These are phyloP conservation scores for Patella ulyssiponensis DNA, from an alignment of 2,888 invertebrate species.

Conservation along the genomic window DNA sequence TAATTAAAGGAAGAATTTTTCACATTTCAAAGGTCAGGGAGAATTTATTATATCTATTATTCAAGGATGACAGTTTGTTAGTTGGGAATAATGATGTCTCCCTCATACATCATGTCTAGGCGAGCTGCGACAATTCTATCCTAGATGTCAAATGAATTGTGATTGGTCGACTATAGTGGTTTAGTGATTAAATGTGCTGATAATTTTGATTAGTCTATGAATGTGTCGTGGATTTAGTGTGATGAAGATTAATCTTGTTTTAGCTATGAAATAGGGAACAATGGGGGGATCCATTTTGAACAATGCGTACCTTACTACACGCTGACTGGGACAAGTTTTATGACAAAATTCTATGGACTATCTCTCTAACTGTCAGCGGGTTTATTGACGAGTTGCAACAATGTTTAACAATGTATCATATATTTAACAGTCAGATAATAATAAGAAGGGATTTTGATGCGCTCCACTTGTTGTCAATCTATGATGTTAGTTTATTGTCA, in stretches of 20 bases:
- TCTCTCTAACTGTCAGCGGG: too few species aligned
- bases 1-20: too few species aligned
- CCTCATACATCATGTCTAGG: conserved; percentile 1
- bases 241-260: not conserved
- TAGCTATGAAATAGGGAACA: not conserved
- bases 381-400: too few species aligned
- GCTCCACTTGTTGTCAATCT: too few species aligned
- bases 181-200: not conserved
- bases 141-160: not conserved
- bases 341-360: too few species aligned
- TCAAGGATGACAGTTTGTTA: conserved; percentile 3
- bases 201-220: not conserved
- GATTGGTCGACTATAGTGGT: conserved; percentile 3
- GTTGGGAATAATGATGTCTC: conserved; percentile 5
- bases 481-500: too few species aligned
- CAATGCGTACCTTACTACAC: too few species aligned
- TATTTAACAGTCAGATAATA: too few species aligned
- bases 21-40: not conserved
- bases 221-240: not conserved
- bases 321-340: too few species aligned
- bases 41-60: conserved; percentile 7
- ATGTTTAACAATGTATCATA: too few species aligned
- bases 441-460: too few species aligned
- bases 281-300: not conserved
- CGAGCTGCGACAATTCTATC: not conserved